Evolutionary conservation across 2,888 invertebrate species (phyloP).

Genomic region (Gastrophysa polygoni): DNA sequence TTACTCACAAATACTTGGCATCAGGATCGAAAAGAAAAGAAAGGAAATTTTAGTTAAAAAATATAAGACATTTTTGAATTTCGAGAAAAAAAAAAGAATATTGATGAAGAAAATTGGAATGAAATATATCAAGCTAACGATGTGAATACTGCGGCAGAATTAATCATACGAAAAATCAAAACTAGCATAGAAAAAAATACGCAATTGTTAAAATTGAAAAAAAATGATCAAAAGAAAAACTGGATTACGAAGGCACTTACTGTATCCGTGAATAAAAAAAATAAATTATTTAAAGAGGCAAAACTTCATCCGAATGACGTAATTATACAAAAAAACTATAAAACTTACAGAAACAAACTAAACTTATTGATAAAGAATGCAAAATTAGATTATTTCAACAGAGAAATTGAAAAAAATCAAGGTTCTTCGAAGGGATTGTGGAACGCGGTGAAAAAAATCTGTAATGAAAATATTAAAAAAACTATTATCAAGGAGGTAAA

Average conservation of each 20-base stretch:
- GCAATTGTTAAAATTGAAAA: not conserved
- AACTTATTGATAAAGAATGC: too few relatives aligned
- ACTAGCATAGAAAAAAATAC: too few relatives aligned
- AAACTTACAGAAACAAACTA: too few relatives aligned
- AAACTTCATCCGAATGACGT: not conserved
- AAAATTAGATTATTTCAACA: too few relatives aligned
- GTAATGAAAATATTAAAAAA: not conserved
- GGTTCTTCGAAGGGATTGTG: too few relatives aligned
- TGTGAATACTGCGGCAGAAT: too few relatives aligned
- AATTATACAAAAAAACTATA: not conserved
- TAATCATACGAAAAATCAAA: too few relatives aligned
- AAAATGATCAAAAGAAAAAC: not conserved
- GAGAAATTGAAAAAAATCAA: too few relatives aligned
- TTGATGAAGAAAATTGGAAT: not conserved
- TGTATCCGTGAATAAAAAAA: not conserved
- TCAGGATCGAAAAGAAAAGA: not conserved
- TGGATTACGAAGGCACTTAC: not conserved
- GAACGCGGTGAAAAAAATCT: too few relatives aligned
- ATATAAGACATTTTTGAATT: not conserved
- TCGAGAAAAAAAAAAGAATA: too few relatives aligned
- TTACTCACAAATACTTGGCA: too few relatives aligned
- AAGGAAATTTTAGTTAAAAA: not conserved
- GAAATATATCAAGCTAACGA: not conserved
- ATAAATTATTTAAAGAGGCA: not conserved
- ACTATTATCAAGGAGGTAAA: not conserved